Evolutionary conservation across 2,113 vertebrate species (phyloP), one percentile per base, ranked within the genome.

Genomic region (Entosphenus tridentatus): DNA sequence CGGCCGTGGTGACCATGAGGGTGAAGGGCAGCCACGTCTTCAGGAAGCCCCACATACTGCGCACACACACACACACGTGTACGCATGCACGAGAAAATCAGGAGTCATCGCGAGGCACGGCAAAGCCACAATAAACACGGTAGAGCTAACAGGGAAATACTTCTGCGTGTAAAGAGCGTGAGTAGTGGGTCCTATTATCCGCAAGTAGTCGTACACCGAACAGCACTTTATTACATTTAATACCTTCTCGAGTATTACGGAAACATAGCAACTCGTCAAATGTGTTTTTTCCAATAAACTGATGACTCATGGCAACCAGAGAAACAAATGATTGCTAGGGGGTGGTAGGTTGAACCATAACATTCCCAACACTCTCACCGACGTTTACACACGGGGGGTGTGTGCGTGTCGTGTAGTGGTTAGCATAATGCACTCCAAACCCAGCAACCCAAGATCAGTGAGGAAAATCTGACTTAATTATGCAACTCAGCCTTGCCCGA

Each of bases 1-100:
- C 62, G 0, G 85, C 93, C 70, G 83, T 70, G 16, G 90, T 78
- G 74, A 86, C 75, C 59, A 96, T 77, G 73, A 97, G 86, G 55
- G 87, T 14, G 72, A 90, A 96, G 68, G 93, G 93, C 56, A 97
- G 81, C 93, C 93, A 97, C 71, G 91, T 97, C 81, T 95, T 96
- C 80, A 96, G 82, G 71, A 95, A 86, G 0, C 85, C 87, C 3
- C 84, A 82, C 68, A 86, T 72, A 70, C 93, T 97, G 80, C 57
- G 78, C 68, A 65, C 8, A 65, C 8, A 65, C 8, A 65, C n/a
- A 8, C 14, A 65, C 9, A 18, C 59, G 18, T 11, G 18, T 16
- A 65, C n/a, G 9, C 62, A 65, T 18, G 62, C 18, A 8, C 14
- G 0, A 68, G 54, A 55, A 17, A 55, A 2, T 71, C 10, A 72